Base-by-base conservation (phyloP, 2,797 vertebrate genomes). In the Acipenser ruthenus region DNA sequence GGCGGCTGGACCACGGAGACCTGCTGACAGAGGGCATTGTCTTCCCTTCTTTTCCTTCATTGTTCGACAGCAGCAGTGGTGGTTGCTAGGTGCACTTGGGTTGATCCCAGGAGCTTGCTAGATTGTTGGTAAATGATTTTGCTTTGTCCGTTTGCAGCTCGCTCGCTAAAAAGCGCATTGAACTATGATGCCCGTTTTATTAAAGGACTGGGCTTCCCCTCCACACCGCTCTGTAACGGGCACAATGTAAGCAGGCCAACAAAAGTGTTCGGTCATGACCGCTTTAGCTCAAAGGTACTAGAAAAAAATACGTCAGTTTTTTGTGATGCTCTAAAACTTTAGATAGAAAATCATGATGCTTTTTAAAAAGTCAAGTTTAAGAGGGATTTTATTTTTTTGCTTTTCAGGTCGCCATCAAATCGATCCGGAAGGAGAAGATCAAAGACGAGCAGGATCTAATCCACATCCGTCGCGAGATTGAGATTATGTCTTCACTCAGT, bases 401-500 rank as follows among this genome's bases (percentile, higher is more conserved):
- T 37, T 37, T 37, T 37, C 77, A 99, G 97, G 95, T 99, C 74
- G 97, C 96, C 50, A 95, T 99, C 73, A 99, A 99, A 79, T 97
- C 93, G 0, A 97, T 99, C 80, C 87, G 92, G 68, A 99, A 99
- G 69, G 94, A 97, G 68, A 95, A 89, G 80, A 95, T 99, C 75
- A 95, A 92, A 76, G 94, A 96, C 69, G 95, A 99, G 73, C 94
- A 94, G 80, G 97, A 99, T 75, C 87, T 99, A 18, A 79, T 92
- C 49, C 95, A 97, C 62, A 98, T 99, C 70, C 91, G 96, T 12
- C 84, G 97, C 70, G 97, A 99, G 82, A 99, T 97, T 1, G 97
- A 99, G 84, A 96, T 98, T 85, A 97, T 99, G 96, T 96, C 95
- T 0, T 95, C 96, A 0, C 92, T 99, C 71, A 93, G 89, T 73